Base-by-base conservation (phyloP, 1,140 invertebrate genomes). In the Archivesica marissinica region DNA sequence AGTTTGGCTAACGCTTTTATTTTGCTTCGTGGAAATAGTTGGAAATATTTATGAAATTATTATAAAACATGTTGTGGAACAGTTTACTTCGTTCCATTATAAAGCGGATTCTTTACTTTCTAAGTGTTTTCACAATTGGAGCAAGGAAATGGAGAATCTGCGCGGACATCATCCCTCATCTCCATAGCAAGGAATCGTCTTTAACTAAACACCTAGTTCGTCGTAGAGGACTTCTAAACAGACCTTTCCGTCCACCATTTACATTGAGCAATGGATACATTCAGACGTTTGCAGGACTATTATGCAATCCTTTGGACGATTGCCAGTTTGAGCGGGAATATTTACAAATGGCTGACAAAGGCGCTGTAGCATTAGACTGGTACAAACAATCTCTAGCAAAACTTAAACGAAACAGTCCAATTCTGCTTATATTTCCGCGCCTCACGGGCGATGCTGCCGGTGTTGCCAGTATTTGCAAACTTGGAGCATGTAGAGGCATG, bases 341-440 rank as follows among this genome's bases (percentile, higher is more conserved):
- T 44, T 41, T 84, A 15, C 54, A 66, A 41, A 76, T 66, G 54
- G 30, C n/a, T 25, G 56, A 80, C 54, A 84, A 84, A 54, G 81
- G 81, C 15, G 39, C 52, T 30, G 81, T 84, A 4, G 81, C 81
- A 0, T 35, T 84, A 7, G 81, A 84, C 41, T 84, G 81, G 81
- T 64, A 28, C 41, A 41, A 33, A n/a, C 30, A 61, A 25, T 47
- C 70, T 0, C 20, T 23, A 17, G 33, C n/a, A 11, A 64, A 84
- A 50, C n/a, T 84, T 3, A 52, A 44, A 23, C 25, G 61, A 33
- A 52, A 52, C 30, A 76, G 56, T 68, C 81, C 72, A 28, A 76
- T 84, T 76, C 13, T 82, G n/a, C 6, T 77, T 2, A 85, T 91
- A 2, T 85, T 92, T 56, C 91, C 92, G 2, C 75, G 88, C 4